phyloP scores from a whole-genome alignment of 2,888 invertebrate species.

The Dynastes grantii region DNA sequence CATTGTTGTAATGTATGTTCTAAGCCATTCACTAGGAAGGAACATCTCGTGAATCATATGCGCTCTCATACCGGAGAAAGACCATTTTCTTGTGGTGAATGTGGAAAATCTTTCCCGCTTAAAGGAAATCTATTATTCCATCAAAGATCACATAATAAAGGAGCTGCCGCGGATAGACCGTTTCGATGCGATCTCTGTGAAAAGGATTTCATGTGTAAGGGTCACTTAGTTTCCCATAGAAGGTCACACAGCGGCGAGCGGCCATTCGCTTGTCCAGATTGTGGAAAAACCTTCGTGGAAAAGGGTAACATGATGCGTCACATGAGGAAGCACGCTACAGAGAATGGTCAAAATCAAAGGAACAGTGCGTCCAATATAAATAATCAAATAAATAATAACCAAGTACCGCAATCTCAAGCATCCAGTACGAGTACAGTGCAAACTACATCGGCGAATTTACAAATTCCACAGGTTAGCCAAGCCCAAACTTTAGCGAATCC shows the following conservation, averaged over 20 bases:
- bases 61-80: conserved; percentile 84
- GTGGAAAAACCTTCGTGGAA: conserved; percentile 86
- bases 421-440: conserved; percentile 55
- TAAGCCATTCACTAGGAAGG: conserved; percentile 83
- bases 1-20: conserved; percentile 83
- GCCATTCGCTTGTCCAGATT: conserved; percentile 79
- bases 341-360: conserved; percentile 63
- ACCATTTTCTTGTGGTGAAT: conserved; percentile 88
- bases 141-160: conserved; percentile 88
- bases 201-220: conserved; percentile 91
- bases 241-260: conserved; percentile 82
- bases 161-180: conserved; percentile 69
- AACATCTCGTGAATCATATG: conserved; percentile 84
- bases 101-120: conserved; percentile 89
- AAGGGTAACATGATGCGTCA: conserved; percentile 85
- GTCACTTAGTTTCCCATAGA: conserved; percentile 87
- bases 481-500: conserved; percentile 63
- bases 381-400: conserved; percentile 38
- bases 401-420: conserved; percentile 51
- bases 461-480: conserved; percentile 66
- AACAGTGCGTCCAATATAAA: conserved; percentile 34
- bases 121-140: conserved; percentile 87
- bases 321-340: conserved; percentile 79
- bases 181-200: conserved; percentile 88
- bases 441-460: conserved; percentile 62